Evolutionary conservation across 2,113 vertebrate species (phyloP), one percentile per base, ranked within the genome.

Genomic region (Mustela nigripes): DNA sequence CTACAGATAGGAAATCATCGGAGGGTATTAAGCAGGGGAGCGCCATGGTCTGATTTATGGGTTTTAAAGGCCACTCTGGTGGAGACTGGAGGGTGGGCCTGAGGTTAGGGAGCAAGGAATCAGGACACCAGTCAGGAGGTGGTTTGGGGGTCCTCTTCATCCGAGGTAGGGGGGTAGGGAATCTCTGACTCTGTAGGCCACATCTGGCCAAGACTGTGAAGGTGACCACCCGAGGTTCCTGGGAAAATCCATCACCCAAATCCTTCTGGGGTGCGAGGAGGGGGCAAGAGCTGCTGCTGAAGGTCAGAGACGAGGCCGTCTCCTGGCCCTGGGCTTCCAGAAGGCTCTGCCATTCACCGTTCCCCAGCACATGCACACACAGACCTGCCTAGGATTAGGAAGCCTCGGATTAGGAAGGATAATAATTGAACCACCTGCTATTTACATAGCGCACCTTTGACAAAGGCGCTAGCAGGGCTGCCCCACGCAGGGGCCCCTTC

Each of bases 391-490:
- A 18, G 97, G 97, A 97, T 98, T 98, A 98, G 96, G 84, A 96
- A 73, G 19, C 60, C 50, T 28, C 3, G 69, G 98, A 98, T 98
- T 98, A 98, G 90, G 53, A 21, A 94, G 95, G 96, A 91, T 95
- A 94, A 98, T 96, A 85, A 80, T 85, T 3, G 91, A 94, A 91
- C 84, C 97, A 96, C 80, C 97, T 98, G 97, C 97, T 98, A 74
- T 94, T 98, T 98, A 97, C 97, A 93, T 81, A 60, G 0, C 91
- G 95, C 62, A 78, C 91, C 74, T 87, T 95, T 33, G 80, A 76
- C 94, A 93, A 91, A 96, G 92, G 88, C 42, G 6, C 79, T 92
- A 84, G 53, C 69, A 62, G 80, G 53, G 90, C 84, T 94, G 78
- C 83, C 88, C 79, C 65, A 69, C 31, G 28, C n/a, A 26, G 58